These are phyloP conservation scores for Myiotriccus ornatus DNA, from an alignment of 2,797 vertebrate genomes.

Conservation along the genomic window DNA sequence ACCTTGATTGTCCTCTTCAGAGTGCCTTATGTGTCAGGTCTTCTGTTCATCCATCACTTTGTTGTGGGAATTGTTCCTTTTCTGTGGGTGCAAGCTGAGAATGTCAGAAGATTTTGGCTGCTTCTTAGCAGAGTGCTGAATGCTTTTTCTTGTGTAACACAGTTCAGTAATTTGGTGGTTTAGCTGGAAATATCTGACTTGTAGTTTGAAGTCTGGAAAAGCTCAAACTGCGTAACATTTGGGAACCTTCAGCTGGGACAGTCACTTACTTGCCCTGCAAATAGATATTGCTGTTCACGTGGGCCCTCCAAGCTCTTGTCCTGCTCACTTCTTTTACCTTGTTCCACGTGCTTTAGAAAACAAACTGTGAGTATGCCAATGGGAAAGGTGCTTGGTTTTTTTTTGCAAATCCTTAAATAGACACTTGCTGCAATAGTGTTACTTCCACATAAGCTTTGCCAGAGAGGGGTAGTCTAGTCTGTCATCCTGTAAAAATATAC, in stretches of 20 bases:
- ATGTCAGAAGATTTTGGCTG: not conserved
- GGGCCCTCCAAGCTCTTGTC: not conserved
- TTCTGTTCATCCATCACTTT: not conserved
- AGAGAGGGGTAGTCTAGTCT: not conserved
- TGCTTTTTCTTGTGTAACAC: not conserved
- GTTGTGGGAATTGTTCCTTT: not conserved
- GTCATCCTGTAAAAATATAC: not conserved
- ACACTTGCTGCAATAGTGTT: not conserved
- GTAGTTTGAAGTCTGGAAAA: not conserved
- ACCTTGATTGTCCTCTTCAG: not conserved
- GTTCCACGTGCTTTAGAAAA: not conserved
- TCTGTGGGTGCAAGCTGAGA: not conserved
- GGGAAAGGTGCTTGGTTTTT: not conserved
- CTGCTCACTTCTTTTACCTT: not conserved
- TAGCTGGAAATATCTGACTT: not conserved
- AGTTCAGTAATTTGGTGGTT: not conserved
- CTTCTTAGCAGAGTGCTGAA: not conserved
- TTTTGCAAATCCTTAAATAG: not conserved
- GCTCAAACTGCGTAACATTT: not conserved
- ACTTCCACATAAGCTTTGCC: not conserved
- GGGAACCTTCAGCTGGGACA: not conserved
- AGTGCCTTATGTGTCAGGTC: not conserved
- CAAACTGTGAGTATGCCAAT: not conserved
- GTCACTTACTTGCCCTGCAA: not conserved
- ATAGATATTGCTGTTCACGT: accelerated